Percentiles rank a stretch among this genome's conserved stretches.
These are phyloP conservation scores for Clitarchus hookeri DNA, from an alignment of 2,888 invertebrate species.

Conservation along the genomic window DNA sequence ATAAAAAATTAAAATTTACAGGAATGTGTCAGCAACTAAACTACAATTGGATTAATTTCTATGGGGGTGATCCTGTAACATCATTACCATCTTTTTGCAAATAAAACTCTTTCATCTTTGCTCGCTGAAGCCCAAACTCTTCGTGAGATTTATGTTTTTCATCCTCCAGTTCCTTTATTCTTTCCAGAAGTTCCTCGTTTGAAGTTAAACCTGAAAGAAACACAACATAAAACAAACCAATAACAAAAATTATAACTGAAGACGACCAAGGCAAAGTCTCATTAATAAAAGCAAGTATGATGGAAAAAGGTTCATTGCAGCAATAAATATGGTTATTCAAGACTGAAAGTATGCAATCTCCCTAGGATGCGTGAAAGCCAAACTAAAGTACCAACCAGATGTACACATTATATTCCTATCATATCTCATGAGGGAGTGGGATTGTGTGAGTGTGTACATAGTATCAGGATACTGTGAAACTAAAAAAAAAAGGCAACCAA, in stretches of 20 bases:
- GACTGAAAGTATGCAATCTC: too few species aligned
- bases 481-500: too few species aligned
- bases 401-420: too few species aligned
- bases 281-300: background rate
- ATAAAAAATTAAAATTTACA: background rate
- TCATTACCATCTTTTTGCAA: constrained; percentile 87
- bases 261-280: background rate
- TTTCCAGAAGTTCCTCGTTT: constrained; percentile 39
- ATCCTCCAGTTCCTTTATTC: constrained; percentile 51
- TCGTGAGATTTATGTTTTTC: constrained; percentile 74
- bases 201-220: background rate
- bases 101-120: constrained; percentile 90
- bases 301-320: background rate
- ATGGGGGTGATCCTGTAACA: background rate
- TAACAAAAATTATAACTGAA: constrained; percentile 39
- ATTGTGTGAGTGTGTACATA: too few species aligned
- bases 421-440: too few species aligned
- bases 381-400: too few species aligned
- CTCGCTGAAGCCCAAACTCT: constrained; percentile 88
- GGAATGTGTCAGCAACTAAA: background rate
- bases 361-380: too few species aligned
- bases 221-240: background rate
- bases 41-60: background rate
- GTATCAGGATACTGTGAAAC: too few species aligned
- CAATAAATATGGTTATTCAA: background rate